Conservation (phyloP, 2,113 vertebrate genomes). For the Tragelaphus strepsiceros region DNA sequence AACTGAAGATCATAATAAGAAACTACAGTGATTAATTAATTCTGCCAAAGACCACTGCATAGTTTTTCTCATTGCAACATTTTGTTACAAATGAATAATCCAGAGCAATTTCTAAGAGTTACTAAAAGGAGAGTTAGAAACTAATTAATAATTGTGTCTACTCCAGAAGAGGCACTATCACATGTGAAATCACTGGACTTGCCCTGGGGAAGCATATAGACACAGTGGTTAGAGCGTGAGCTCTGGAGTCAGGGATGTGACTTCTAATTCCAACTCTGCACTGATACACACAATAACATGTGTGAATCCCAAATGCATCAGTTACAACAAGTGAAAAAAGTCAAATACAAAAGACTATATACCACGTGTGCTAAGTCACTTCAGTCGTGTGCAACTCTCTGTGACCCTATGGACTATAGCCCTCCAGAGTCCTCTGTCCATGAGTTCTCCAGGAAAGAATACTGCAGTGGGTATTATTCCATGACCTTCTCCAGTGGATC, state of each 20-base stretch:
- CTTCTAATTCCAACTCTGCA: neutral
- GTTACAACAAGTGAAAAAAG: neutral
- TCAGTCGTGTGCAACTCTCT: neutral
- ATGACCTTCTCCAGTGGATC: neutral
- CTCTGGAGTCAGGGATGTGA: fast-evolving
- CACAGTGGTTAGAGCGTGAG: fast-evolving
- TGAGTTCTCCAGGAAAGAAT: neutral
- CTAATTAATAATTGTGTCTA: neutral
- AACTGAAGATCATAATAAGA: constrained; percentile 11
- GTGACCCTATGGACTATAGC: neutral
- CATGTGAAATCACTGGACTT: neutral
- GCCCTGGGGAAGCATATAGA: neutral
- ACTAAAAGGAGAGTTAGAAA: neutral
- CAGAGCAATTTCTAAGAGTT: constrained; percentile 1
- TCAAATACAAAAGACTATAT: neutral
- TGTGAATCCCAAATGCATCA: neutral
- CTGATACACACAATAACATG: neutral
- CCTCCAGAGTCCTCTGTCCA: neutral
- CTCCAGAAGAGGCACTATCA: neutral
- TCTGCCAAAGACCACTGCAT: neutral
- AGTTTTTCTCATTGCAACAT: neutral
- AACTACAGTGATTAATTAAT: neutral
- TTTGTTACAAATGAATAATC: constrained; percentile 16
- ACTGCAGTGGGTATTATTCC: neutral
- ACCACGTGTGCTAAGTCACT: neutral